A percentile compares a stretch with the other conserved stretches of the same genome.
These are phyloP conservation scores for Leptoteleia sp. DNA, from an alignment of 1,140 invertebrate species.

Conservation along the genomic window DNA sequence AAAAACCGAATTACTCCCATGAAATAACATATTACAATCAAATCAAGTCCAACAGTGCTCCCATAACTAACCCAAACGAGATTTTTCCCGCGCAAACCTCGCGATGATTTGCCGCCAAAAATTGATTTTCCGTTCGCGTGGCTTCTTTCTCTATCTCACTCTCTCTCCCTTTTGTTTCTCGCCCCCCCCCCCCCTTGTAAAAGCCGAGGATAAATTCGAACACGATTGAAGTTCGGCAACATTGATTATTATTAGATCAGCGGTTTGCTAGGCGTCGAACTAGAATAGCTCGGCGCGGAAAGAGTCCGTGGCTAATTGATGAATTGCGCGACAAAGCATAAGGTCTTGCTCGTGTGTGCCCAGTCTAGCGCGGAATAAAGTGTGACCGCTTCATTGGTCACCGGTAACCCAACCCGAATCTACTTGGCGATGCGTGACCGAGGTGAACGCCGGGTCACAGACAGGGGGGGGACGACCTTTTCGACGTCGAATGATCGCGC, in stretches of 20 bases:
- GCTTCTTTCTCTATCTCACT: no score
- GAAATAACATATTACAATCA: no score
- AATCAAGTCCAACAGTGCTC: no score
- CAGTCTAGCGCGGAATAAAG: constrained; percentile 52
- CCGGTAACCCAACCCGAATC: constrained; percentile 66
- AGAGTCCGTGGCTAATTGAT: constrained; percentile 61
- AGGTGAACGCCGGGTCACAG: constrained; percentile 62
- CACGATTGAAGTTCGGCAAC: constrained; percentile 29
- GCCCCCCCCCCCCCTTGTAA: no score
- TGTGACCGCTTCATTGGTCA: constrained; percentile 69
- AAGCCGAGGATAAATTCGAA: no score
- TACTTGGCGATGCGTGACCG: constrained; percentile 66
- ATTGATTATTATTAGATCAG: constrained; percentile 52
- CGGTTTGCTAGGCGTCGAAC: constrained; percentile 42
- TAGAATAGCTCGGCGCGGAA: constrained; percentile 48
- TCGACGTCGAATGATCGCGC: constrained; percentile 64
- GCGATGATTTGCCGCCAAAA: no score
- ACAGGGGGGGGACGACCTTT: constrained; percentile 66
- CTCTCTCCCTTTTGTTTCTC: no score
- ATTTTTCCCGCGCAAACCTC: no score
- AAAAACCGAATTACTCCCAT: no score
- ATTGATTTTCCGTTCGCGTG: no score
- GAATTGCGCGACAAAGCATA: constrained; percentile 62
- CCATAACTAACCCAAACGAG: no score
- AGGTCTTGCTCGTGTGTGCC: constrained; percentile 55